Evolutionary conservation across 2,797 vertebrate species (phyloP).

Genomic region (Megalops cyprinoides): DNA sequence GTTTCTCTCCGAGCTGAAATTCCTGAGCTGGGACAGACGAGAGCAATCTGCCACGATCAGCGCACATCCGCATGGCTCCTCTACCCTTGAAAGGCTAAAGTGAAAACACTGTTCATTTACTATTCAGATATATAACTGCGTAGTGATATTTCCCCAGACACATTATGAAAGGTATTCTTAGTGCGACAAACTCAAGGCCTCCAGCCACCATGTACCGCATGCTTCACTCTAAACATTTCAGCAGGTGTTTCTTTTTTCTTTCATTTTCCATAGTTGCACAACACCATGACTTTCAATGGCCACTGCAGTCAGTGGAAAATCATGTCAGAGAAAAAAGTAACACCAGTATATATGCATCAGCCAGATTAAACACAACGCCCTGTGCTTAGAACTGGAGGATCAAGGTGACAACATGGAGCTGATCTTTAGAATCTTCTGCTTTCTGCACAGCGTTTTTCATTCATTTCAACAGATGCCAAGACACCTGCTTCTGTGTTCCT

Average conservation of each 20-base stretch:
- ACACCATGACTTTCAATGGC: too few relatives aligned
- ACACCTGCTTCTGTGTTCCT: too few relatives aligned
- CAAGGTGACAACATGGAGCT: too few relatives aligned
- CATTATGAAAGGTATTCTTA: constrained; percentile 1
- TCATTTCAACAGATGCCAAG: background rate
- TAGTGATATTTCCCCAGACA: constrained; percentile 1
- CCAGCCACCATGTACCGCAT: background rate
- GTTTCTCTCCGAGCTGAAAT: constrained; percentile 38
- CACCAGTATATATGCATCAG: too few relatives aligned
- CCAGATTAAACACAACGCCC: too few relatives aligned
- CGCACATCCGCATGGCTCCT: background rate
- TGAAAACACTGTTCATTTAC: constrained; percentile 1
- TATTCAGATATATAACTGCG: background rate
- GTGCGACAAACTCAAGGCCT: constrained; percentile 1
- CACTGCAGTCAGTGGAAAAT: too few relatives aligned
- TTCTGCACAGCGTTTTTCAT: background rate
- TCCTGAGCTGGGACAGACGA: constrained; percentile 37
- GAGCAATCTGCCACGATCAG: constrained; percentile 3
- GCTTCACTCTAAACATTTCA: background rate
- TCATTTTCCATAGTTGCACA: too few relatives aligned
- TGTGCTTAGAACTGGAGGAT: too few relatives aligned
- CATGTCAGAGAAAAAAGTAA: too few relatives aligned
- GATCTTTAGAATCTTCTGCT: too few relatives aligned
- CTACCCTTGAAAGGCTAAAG: background rate
- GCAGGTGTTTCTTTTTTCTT: background rate